These are phyloP conservation scores for Synergus itoensis DNA, from an alignment of 2,888 invertebrate species.

Conservation along the genomic window DNA sequence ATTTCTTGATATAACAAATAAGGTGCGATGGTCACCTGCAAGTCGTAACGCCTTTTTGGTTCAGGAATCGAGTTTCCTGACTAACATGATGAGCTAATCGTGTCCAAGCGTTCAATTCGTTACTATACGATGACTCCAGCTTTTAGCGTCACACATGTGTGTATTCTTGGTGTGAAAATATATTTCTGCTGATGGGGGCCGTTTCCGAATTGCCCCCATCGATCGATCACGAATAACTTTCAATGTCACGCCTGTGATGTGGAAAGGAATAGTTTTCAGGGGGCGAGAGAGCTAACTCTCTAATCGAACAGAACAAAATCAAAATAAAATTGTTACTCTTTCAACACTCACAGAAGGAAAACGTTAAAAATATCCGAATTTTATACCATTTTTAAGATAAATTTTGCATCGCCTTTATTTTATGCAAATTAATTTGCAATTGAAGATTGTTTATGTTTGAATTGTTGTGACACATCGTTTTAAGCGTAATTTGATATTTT, in stretches of 20 bases:
- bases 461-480: neutral
- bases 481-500: neutral
- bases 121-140: slow-evolving; percentile 16
- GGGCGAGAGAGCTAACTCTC: neutral
- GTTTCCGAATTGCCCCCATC: slow-evolving; percentile 26
- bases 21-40: slow-evolving; percentile 30
- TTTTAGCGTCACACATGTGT: slow-evolving; percentile 9
- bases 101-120: slow-evolving; percentile 21
- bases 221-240: slow-evolving; percentile 37
- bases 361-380: neutral
- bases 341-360: neutral
- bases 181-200: slow-evolving; percentile 25
- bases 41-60: slow-evolving; percentile 31
- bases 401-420: too few species aligned
- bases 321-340: neutral
- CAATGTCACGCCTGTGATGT: slow-evolving; percentile 31
- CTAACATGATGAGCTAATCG: slow-evolving; percentile 32
- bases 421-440: too few species aligned
- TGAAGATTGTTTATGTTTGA: neutral
- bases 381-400: too few species aligned
- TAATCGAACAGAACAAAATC: neutral
- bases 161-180: slow-evolving; percentile 27
- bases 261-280: slow-evolving; percentile 6
- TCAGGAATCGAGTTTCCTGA: slow-evolving; percentile 33
- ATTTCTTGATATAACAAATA: slow-evolving; percentile 3